phyloP scores from a whole-genome alignment of 2,113 vertebrate species.

The Chaetorhynchus papuensis region DNA sequence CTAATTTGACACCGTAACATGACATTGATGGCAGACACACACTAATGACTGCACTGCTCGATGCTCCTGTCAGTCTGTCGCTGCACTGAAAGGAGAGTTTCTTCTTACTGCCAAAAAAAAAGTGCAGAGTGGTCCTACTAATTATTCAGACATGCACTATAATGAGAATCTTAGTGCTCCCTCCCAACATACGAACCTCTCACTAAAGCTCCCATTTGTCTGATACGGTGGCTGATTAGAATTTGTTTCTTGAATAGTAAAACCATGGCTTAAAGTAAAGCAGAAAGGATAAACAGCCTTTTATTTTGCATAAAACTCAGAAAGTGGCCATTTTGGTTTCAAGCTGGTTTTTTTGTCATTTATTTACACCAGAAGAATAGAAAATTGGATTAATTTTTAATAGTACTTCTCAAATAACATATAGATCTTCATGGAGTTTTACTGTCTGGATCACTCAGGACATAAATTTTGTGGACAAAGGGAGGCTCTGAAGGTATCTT shows the following conservation, averaged over 20 bases:
- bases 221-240: slow-evolving; percentile 72
- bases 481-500: neutral
- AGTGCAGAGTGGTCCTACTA: slow-evolving; percentile 61
- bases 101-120: slow-evolving; percentile 42
- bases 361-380: slow-evolving; percentile 43
- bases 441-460: neutral
- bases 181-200: slow-evolving; percentile 53
- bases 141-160: slow-evolving; percentile 72
- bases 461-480: neutral
- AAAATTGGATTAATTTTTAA: slow-evolving; percentile 62
- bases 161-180: slow-evolving; percentile 71
- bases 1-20: slow-evolving; percentile 72
- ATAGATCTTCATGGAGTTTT: slow-evolving; percentile 35
- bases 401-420: slow-evolving; percentile 38
- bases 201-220: slow-evolving; percentile 70
- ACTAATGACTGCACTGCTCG: slow-evolving; percentile 67
- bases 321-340: slow-evolving; percentile 54
- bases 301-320: slow-evolving; percentile 46
- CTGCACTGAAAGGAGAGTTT: slow-evolving; percentile 39
- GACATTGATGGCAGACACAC: slow-evolving; percentile 64
- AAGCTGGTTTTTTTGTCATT: neutral
- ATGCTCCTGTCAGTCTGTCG: slow-evolving; percentile 72
- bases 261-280: slow-evolving; percentile 38
- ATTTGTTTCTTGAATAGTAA: slow-evolving; percentile 72
- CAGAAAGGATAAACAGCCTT: slow-evolving; percentile 55